Conservation (phyloP, 1,140 invertebrate species). For the Drosophila tropicalis region DNA sequence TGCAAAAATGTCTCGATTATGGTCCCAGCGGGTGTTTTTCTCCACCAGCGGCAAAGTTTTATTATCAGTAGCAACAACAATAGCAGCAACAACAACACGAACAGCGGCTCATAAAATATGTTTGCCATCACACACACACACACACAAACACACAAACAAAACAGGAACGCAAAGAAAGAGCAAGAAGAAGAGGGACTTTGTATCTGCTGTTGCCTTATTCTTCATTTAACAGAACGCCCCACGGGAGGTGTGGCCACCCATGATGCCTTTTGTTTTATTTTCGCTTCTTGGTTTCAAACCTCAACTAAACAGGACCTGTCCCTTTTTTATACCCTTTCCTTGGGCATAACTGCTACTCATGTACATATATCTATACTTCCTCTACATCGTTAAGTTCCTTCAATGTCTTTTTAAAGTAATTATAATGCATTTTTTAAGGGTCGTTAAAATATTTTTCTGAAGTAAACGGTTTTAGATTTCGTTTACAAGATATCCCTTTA, state of each 20-base stretch:
- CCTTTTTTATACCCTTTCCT: not conserved
- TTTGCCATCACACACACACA: slow-evolving; percentile 64
- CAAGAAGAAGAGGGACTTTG: slow-evolving; percentile 31
- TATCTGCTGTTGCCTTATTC: slow-evolving; percentile 69
- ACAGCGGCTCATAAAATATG: slow-evolving; percentile 76
- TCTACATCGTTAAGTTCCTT: too few species aligned
- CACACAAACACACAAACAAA: slow-evolving; percentile 16
- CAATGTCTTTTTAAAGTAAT: too few species aligned
- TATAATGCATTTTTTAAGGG: too few species aligned
- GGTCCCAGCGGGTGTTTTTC: slow-evolving; percentile 67
- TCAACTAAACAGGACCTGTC: not conserved
- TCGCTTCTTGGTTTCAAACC: slow-evolving; percentile 11
- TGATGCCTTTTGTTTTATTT: slow-evolving; percentile 35
- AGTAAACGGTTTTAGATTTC: too few species aligned
- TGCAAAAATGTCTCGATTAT: slow-evolving; percentile 73
- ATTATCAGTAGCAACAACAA: slow-evolving; percentile 65
- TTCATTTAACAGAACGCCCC: slow-evolving; percentile 73
- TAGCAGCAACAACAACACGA: slow-evolving; percentile 50
- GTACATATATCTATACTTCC: too few species aligned
- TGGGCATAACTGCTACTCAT: not conserved
- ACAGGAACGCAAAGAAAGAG: slow-evolving; percentile 8
- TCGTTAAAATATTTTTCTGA: too few species aligned
- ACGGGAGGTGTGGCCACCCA: slow-evolving; percentile 45
- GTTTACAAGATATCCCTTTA: too few species aligned
- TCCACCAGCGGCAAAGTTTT: slow-evolving; percentile 71